phyloP scores from a whole-genome alignment of 2,113 vertebrate genomes.

The Apaloderma vittatum region DNA sequence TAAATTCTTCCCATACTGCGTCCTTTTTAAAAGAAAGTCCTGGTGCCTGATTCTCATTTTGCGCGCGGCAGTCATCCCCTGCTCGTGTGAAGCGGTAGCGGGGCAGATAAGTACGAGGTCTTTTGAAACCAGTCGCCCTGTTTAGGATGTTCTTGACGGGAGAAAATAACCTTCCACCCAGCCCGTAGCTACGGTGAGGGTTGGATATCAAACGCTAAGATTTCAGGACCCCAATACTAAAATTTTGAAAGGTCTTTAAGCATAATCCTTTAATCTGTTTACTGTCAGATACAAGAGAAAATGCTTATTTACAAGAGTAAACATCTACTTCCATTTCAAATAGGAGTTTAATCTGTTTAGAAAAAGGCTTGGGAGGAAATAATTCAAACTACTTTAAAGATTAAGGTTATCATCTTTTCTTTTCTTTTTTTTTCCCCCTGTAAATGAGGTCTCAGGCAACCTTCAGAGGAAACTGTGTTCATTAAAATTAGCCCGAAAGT shows the following conservation, averaged over 20 bases:
- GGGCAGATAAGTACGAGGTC: neutral
- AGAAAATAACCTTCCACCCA: neutral
- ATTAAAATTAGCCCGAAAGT: neutral
- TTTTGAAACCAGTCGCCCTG: neutral
- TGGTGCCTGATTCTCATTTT: neutral
- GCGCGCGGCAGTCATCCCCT: neutral
- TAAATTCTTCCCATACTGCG: slow-evolving; percentile 14
- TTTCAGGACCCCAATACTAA: neutral
- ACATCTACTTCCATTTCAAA: slow-evolving; percentile 80
- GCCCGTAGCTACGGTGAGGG: neutral
- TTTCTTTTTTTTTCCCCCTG: slow-evolving; percentile 66
- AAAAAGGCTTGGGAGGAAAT: slow-evolving; percentile 84
- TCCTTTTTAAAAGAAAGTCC: neutral
- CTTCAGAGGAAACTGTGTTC: neutral
- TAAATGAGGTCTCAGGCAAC: neutral
- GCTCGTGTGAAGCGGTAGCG: neutral
- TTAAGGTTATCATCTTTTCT: slow-evolving; percentile 70
- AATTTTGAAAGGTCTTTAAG: slow-evolving; percentile 28
- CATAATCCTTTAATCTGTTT: slow-evolving; percentile 72
- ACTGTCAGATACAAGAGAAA: slow-evolving; percentile 31
- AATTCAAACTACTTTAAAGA: slow-evolving; percentile 80
- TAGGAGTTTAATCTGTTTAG: slow-evolving; percentile 87
- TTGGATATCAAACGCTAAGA: neutral
- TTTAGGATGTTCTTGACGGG: neutral
- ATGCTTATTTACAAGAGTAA: slow-evolving; percentile 80